Evolutionary conservation across 1,140 invertebrate species (phyloP).

Genomic region (Oncopeltus fasciatus): DNA sequence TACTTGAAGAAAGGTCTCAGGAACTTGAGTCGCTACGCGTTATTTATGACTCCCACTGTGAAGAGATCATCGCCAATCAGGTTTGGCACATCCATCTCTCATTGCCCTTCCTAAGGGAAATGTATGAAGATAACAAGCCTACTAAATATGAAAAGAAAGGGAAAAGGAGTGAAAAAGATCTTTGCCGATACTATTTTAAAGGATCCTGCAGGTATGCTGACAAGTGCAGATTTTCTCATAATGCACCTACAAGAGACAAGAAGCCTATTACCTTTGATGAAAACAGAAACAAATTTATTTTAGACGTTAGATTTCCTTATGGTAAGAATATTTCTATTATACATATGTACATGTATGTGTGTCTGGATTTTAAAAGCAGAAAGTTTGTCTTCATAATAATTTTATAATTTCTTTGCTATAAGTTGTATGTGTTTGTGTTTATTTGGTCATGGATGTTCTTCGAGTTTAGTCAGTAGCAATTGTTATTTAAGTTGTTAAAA

Average conservation of each 20-base stretch:
- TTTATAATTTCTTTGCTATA: neutral
- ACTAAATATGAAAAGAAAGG: neutral
- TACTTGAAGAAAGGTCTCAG: conserved; percentile 45
- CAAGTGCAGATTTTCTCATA: conserved; percentile 58
- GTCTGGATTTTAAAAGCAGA: neutral
- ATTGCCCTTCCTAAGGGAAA: conserved; percentile 47
- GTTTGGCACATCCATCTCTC: conserved; percentile 51
- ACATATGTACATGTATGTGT: neutral
- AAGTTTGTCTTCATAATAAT: too few relatives aligned
- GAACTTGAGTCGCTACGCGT: conserved; percentile 56
- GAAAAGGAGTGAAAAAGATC: conserved; percentile 32
- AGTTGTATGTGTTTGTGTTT: too few relatives aligned
- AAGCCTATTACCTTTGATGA: conserved; percentile 29
- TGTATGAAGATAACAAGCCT: conserved; percentile 27
- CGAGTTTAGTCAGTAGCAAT: too few relatives aligned
- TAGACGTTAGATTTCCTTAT: conserved; percentile 57
- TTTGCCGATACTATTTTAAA: conserved; percentile 49
- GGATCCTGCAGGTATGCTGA: conserved; percentile 50
- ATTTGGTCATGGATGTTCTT: too few relatives aligned
- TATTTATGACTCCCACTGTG: conserved; percentile 52
- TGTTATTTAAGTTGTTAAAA: too few relatives aligned
- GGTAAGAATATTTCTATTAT: conserved; percentile 28
- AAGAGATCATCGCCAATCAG: conserved; percentile 44
- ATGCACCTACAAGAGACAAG: conserved; percentile 31
- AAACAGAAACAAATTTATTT: conserved; percentile 34